Conservation (phyloP, 2,113 vertebrate species). For the Onychostoma macrolepis region DNA sequence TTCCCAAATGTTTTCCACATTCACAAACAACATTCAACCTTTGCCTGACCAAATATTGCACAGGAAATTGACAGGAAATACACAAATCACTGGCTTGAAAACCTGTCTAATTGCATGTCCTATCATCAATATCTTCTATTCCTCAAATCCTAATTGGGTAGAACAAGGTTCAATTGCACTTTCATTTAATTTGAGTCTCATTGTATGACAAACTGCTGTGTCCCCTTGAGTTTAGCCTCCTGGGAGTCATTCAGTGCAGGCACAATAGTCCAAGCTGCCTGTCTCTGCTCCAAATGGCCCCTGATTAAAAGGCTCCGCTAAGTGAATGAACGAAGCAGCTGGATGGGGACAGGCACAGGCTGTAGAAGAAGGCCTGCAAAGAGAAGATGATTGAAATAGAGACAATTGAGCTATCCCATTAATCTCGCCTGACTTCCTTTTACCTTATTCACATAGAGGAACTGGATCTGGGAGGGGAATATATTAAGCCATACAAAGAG, state of each 20-base stretch:
- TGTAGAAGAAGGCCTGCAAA: background rate
- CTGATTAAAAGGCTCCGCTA: slow-evolving; percentile 42
- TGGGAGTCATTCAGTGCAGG: slow-evolving; percentile 21
- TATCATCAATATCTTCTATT: slow-evolving; percentile 7
- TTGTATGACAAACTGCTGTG: slow-evolving; percentile 27
- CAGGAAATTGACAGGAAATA: background rate
- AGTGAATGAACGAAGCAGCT: slow-evolving; percentile 32
- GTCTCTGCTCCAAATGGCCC: slow-evolving; percentile 14
- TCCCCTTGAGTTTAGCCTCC: slow-evolving; percentile 23
- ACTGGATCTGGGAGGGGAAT: background rate
- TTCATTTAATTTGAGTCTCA: slow-evolving; percentile 10
- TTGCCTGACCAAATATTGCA: background rate
- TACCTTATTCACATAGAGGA: background rate
- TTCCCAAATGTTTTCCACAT: background rate
- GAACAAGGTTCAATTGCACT: slow-evolving; percentile 4
- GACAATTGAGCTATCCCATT: slow-evolving; percentile 32
- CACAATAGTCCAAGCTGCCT: slow-evolving; percentile 31
- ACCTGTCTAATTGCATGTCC: background rate
- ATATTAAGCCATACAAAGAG: slow-evolving; percentile 20
- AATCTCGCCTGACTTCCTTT: slow-evolving; percentile 4
- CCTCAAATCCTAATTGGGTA: background rate
- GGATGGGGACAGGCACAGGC: background rate
- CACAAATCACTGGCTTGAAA: background rate
- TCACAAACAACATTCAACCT: background rate
- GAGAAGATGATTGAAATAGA: slow-evolving; percentile 20